A percentile compares a stretch with the other conserved stretches of the same genome.
Evolutionary conservation across 2,888 invertebrate genomes (phyloP).

Genomic region (Brenthis hecate): DNA sequence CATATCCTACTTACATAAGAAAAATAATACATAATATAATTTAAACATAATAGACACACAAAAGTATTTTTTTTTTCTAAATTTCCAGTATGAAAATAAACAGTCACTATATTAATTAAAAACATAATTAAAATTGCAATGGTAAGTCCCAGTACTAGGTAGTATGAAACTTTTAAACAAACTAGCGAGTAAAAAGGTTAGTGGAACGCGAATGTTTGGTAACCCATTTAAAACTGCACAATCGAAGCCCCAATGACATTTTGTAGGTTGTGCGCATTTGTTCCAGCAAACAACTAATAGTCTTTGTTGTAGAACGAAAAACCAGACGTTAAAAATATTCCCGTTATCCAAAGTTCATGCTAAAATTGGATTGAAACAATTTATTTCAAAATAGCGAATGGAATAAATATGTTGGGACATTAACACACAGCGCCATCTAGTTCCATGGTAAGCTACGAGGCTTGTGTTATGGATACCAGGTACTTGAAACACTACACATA

Average conservation of each 20-base stretch:
- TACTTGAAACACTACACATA: too few relatives aligned
- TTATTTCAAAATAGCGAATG: slow-evolving; percentile 12
- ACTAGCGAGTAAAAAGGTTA: slow-evolving; percentile 27
- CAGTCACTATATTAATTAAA: slow-evolving; percentile 9
- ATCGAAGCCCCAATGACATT: slow-evolving; percentile 28
- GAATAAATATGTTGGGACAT: background rate
- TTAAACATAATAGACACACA: background rate
- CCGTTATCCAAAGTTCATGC: background rate
- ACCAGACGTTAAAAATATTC: slow-evolving; percentile 19
- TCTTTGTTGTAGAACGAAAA: slow-evolving; percentile 30
- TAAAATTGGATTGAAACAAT: slow-evolving; percentile 8
- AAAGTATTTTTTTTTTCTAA: background rate
- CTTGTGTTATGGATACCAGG: too few relatives aligned
- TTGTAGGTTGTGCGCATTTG: slow-evolving; percentile 24
- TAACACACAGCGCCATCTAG: too few relatives aligned
- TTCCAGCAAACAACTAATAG: slow-evolving; percentile 30
- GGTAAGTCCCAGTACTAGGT: slow-evolving; percentile 13
- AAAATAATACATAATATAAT: background rate
- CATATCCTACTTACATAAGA: background rate
- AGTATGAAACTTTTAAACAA: slow-evolving; percentile 27
- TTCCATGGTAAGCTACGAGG: too few relatives aligned
- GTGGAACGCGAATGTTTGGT: slow-evolving; percentile 28
- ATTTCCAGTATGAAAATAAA: background rate
- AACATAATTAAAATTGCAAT: slow-evolving; percentile 9
- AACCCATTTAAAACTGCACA: slow-evolving; percentile 31